Conservation (phyloP, 2,113 vertebrate genomes). For the Serranochromis macrocephalus region DNA sequence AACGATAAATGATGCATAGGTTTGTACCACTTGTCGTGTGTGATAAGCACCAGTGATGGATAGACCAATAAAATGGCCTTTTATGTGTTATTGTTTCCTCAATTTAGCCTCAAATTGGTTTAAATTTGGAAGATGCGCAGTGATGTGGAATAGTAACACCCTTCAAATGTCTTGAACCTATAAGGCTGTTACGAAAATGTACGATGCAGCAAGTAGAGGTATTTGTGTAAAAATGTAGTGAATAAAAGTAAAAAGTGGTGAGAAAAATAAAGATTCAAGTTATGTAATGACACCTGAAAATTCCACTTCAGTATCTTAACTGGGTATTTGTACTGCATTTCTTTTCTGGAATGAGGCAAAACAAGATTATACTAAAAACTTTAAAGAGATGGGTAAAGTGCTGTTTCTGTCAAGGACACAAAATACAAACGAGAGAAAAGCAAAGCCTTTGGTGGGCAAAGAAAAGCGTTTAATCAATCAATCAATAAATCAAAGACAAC, state of each 20-base stretch:
- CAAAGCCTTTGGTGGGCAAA: not conserved
- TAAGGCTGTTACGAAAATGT: not conserved
- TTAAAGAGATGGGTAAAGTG: not conserved
- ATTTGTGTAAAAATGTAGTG: not conserved
- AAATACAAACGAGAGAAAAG: not conserved
- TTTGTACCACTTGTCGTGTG: accelerated
- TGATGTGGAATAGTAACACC: not conserved
- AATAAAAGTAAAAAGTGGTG: not conserved
- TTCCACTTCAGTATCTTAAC: not conserved
- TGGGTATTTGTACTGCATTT: not conserved
- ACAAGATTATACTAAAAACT: not conserved
- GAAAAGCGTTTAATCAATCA: not conserved
- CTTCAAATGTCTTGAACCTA: not conserved
- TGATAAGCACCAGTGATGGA: not conserved
- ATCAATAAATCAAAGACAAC: no score
- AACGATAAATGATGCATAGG: not conserved
- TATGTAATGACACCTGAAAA: not conserved
- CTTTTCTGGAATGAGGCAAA: not conserved
- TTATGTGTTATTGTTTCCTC: not conserved
- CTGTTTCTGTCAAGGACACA: not conserved
- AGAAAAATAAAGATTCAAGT: not conserved
- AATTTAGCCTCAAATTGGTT: not conserved
- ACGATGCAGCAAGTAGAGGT: not conserved
- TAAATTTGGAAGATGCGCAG: accelerated
- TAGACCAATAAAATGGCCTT: accelerated